Base-by-base conservation (phyloP, 2,797 vertebrate genomes). In the Notolabrus celidotus region DNA sequence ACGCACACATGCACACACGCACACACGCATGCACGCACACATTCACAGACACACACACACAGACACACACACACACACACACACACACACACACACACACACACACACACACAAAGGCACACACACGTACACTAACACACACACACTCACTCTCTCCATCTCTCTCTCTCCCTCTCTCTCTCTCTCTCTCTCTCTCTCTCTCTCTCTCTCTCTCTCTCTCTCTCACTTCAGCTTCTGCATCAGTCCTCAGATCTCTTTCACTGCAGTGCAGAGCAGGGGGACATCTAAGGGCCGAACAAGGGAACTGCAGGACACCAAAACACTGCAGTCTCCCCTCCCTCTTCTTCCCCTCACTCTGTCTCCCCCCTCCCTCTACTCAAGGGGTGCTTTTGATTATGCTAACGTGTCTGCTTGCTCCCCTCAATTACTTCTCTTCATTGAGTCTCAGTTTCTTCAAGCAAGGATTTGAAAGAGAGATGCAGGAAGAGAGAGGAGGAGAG, bases 251-350 rank as follows among this genome's bases (percentile, higher is more conserved):
- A 25, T 59, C 34, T 60, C 39, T 57, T 41, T 19, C 23, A 25
- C 76, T 61, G 67, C 90, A 84, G 53, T 76, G 79, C 70, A 72
- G 87, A 84, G 81, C 81, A 77, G 43, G 69, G 84, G 58, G 89
- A 87, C 89, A 86, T 87, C 88, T 87, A 91, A 71, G 57, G 91
- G 85, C 38, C 71, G 51, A 47, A 67, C 16, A 2, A 14, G 20
- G 60, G 79, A 86, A 91, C 77, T 92, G 74, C 89, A 89, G 27
- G 39, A 27, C 33, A 33, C 67, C 59, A 75, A 91, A 92, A 81
- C 77, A 83, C 88, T 89, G 91, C 90, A 92, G 90, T 83, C 71
- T 38, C 70, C 84, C 74, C 76, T 33, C 58, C 67, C 53, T 49
- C 51, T 51, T 34, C 60, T 47, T 34, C 57, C 34, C 14, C 34